Base-by-base conservation (phyloP, 1,140 invertebrate genomes). In the Pseudoatta argentina region DNA sequence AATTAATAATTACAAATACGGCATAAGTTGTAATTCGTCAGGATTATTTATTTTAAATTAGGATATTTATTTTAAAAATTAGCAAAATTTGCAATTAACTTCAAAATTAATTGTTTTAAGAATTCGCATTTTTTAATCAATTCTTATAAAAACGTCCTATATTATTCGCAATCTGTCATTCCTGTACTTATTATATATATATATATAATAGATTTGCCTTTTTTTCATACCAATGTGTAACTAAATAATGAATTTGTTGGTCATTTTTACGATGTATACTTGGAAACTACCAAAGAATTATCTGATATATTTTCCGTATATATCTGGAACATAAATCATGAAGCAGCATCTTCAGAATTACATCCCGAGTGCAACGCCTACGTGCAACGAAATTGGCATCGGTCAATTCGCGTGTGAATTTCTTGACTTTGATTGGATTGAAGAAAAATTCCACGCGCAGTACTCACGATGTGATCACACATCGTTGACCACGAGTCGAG, bases 371-470 rank as follows among this genome's bases (percentile, higher is more conserved):
- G 72, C 24, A 30, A 57, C 53, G 39, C 7, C 34, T 39, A 39
- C 6, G 8, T 39, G 34, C 34, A 39, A 39, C 34, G 7, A 59
- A 44, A 59, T 67, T 57, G 55, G 4, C 55, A 30, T 59, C 44
- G 51, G 44, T 44, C 48, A 34, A 81, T 71, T 82, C 24, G 30
- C 8, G 55, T 21, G 63, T 16, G 21, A 57, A 71, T 83, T 82
- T 83, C n/a, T 51, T 18, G 30, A 59, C 24, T 48, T 72, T 55
- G 55, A 72, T 72, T 59, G 66, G 10, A 82, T 59, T 57, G 16
- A 10, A 27, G 67, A 61, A 73, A 39, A 73, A 82, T 82, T 18
- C 44, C 24, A 16, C 69, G 16, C 21, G 51, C 63, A 10, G 0
- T 18, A 63, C 24, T 48, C 51, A 8, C 10, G 24, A 67, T 27